Conservation (phyloP, 2,888 invertebrate genomes). For the Notocelia uddmanniana region DNA sequence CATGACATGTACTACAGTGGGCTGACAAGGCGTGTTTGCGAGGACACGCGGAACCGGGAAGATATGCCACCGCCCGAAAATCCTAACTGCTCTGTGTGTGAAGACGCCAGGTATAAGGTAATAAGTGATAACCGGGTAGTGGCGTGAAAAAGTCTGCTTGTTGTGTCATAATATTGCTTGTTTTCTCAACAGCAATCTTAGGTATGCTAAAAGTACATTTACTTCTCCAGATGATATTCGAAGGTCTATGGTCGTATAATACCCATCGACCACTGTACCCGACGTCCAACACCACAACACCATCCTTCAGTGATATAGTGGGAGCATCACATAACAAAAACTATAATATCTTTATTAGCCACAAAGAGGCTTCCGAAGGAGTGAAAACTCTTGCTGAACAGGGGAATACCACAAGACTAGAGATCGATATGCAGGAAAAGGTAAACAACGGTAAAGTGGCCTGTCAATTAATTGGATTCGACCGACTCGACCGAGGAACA, state of each 20-base stretch:
- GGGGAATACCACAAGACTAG: slow-evolving; percentile 77
- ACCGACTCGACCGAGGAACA: too few species aligned
- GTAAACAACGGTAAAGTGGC: slow-evolving; percentile 57
- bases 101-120: slow-evolving; percentile 78
- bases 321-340: slow-evolving; percentile 76
- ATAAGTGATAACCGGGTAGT: background rate
- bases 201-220: background rate
- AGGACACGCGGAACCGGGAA: slow-evolving; percentile 72
- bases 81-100: slow-evolving; percentile 69
- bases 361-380: slow-evolving; percentile 68
- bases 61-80: slow-evolving; percentile 76
- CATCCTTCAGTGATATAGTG: slow-evolving; percentile 77
- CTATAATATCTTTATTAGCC: slow-evolving; percentile 67
- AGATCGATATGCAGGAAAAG: slow-evolving; percentile 70
- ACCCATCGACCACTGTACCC: slow-evolving; percentile 74
- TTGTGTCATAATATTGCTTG: background rate
- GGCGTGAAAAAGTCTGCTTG: background rate
- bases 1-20: slow-evolving; percentile 76
- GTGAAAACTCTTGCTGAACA: slow-evolving; percentile 77
- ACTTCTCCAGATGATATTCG: slow-evolving; percentile 67
- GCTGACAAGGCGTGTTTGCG: slow-evolving; percentile 72
- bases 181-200: too few species aligned
- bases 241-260: slow-evolving; percentile 76
- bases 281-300: slow-evolving; percentile 49
- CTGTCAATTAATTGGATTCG: background rate